Evolutionary conservation across 2,888 invertebrate species (phyloP), one percentile per base, ranked within the genome.

Genomic region (Archips xylosteana): DNA sequence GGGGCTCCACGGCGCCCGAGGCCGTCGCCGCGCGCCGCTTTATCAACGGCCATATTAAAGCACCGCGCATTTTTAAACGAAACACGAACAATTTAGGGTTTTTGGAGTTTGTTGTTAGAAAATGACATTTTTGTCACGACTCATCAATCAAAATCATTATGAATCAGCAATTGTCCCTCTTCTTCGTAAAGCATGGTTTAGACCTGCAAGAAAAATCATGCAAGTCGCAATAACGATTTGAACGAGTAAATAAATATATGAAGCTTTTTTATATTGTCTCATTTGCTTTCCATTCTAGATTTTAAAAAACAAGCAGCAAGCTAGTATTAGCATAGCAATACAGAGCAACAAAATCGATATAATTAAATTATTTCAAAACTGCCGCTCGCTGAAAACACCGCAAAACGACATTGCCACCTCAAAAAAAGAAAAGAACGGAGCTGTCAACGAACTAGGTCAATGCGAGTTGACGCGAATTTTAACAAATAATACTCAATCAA

Each of bases 371-470:
- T n/a, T 60, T 12, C 12, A 62, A 59, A 70, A 64, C 59, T 59
- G 47, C 59, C 70, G 70, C 70, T 39, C 32, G 6, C 4, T 47
- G 42, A 45, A 23, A 23, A 34, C 4, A 34, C 3, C 34, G 13
- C 23, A 70, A 62, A 1, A 45, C 34, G 64, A 12, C 10, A 12
- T 70, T 64, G 23, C 70, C 70, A 70, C 57, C 15, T 32, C 57
- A 32, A 70, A 45, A 70, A 70, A 59, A 64, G 57, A 1, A 23
- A 23, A 36, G 45, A 70, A 13, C 39, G 39, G 36, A 5, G 15
- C 12, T 45, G n/a, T 57, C 64, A 57, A n/a, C 49, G 49, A 70
- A 23, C 36, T 32, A 36, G 63, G 63, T 63, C 64, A 63, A 34
- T 34, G 34, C 57, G 42, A 42, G 34, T 42, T 13, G 70, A 45